Conservation (phyloP, 1,140 invertebrate genomes). For the Listronotus bonariensis region DNA sequence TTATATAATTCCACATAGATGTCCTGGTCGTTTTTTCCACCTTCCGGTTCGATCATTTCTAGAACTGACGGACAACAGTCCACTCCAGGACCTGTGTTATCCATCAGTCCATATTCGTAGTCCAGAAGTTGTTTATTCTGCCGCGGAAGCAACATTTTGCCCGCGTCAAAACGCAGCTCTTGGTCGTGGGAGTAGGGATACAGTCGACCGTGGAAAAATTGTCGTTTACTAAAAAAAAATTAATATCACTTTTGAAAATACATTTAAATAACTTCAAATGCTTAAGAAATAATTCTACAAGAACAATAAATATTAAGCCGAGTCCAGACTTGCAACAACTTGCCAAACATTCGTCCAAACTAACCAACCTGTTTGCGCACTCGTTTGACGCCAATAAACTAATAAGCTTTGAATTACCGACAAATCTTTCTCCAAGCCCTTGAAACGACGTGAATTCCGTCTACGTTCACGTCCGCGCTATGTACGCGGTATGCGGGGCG, state of each 20-base stretch:
- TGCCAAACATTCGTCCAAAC: no score
- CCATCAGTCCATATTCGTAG: constrained; percentile 21
- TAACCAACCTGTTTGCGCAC: no score
- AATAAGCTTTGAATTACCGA: no score
- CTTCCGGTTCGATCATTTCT: constrained; percentile 76
- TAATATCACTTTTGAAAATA: neutral
- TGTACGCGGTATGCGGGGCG: no score
- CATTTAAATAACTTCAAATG: no score
- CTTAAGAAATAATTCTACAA: no score
- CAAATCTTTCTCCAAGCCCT: no score
- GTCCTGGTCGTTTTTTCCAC: constrained; percentile 73
- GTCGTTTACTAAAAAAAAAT: neutral
- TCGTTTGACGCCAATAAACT: no score
- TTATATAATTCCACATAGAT: constrained; percentile 78
- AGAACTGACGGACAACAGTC: constrained; percentile 81
- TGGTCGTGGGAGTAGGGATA: constrained; percentile 42
- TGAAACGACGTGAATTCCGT: no score
- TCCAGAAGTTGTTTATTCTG: constrained; percentile 65
- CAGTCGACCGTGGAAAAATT: constrained; percentile 20
- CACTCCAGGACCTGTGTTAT: constrained; percentile 50
- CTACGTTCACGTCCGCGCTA: no score
- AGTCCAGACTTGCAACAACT: no score
- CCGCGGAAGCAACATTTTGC: constrained; percentile 55
- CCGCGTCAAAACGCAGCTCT: constrained; percentile 39
- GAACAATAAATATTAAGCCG: no score